Percentiles rank a stretch among this genome's conserved stretches.
Evolutionary conservation across 2,113 vertebrate species (phyloP).

Genomic region (Odontophorus gujanensis): DNA sequence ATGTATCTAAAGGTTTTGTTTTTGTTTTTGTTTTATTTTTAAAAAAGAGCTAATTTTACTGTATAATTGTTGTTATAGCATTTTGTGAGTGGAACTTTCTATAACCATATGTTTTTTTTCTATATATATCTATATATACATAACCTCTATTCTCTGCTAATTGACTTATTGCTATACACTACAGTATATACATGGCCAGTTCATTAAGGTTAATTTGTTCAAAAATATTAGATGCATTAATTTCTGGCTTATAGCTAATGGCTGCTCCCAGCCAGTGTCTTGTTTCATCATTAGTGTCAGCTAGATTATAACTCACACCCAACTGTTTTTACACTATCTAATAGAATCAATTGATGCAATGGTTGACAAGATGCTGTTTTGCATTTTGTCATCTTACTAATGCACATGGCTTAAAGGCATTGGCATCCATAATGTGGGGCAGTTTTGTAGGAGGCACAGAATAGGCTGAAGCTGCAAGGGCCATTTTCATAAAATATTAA

Average conservation of each 20-base stretch:
- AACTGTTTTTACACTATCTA: conserved; percentile 97
- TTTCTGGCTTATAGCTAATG: conserved; percentile 94
- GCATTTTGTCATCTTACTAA: conserved; percentile 96
- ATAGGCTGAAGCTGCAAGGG: conserved; percentile 98
- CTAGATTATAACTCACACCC: conserved; percentile 99
- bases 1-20: neutral
- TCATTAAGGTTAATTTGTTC: conserved; percentile 90
- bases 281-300: conserved; percentile 99
- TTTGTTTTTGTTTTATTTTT: too few relatives aligned
- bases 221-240: conserved; percentile 99
- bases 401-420: conserved; percentile 95
- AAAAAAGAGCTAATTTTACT: neutral
- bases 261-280: conserved; percentile 92
- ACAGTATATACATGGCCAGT: conserved; percentile 82
- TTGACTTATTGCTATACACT: conserved; percentile 78
- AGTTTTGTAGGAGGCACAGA: conserved; percentile 91
- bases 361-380: conserved; percentile 91
- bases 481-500: conserved; percentile 99
- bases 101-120: neutral
- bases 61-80: neutral
- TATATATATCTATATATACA: conserved; percentile 24
- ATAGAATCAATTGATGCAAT: conserved; percentile 97
- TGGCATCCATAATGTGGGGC: conserved; percentile 97
- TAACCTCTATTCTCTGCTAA: conserved; percentile 65
- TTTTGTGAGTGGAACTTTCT: neutral